phyloP scores from a whole-genome alignment of 2,888 invertebrate species.

The Drosophila neonasuta region DNA sequence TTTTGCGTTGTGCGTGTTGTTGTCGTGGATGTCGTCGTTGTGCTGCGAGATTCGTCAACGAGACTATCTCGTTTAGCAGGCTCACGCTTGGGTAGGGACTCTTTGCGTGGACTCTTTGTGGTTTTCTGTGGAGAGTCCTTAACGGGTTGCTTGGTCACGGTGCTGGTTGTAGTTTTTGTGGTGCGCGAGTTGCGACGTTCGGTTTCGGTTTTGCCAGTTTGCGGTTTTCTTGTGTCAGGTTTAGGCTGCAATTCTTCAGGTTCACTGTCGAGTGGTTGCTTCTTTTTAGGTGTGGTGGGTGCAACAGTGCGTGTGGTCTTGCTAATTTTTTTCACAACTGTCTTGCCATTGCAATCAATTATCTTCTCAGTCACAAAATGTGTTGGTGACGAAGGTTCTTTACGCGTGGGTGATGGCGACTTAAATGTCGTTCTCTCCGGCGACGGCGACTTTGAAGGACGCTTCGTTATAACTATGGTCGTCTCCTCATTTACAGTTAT shows the following conservation, averaged over 20 bases:
- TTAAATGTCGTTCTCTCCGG: conserved; percentile 28
- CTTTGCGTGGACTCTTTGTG: conserved; percentile 59
- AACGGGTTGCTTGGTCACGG: conserved; percentile 21
- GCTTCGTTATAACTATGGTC: conserved; percentile 51
- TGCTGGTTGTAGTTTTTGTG: conserved; percentile 32
- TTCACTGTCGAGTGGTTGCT: conserved; percentile 33
- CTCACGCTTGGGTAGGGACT: conserved; percentile 54
- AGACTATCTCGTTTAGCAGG: conserved; percentile 53
- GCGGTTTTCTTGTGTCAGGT: conserved; percentile 42
- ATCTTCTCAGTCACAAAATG: conserved; percentile 66
- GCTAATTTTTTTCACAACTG: conserved; percentile 32
- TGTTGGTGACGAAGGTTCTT: conserved; percentile 25
- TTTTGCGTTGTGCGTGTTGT: conserved; percentile 30
- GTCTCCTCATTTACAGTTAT: conserved; percentile 51
- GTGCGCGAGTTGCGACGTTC: conserved; percentile 56
- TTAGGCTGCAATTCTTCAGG: conserved; percentile 34
- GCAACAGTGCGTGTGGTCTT: conserved; percentile 24
- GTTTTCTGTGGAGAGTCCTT: conserved; percentile 39
- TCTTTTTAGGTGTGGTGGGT: conserved; percentile 26
- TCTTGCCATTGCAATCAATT: conserved; percentile 59
- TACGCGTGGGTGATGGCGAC: conserved; percentile 48
- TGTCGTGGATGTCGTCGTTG: conserved; percentile 38
- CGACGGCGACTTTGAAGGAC: conserved; percentile 47
- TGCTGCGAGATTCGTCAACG: conserved; percentile 52
- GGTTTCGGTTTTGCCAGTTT: conserved; percentile 29